Evolutionary conservation across 1,140 invertebrate genomes (phyloP), one percentile per base, ranked within the genome.

Genomic region (Temnothorax nylanderi): DNA sequence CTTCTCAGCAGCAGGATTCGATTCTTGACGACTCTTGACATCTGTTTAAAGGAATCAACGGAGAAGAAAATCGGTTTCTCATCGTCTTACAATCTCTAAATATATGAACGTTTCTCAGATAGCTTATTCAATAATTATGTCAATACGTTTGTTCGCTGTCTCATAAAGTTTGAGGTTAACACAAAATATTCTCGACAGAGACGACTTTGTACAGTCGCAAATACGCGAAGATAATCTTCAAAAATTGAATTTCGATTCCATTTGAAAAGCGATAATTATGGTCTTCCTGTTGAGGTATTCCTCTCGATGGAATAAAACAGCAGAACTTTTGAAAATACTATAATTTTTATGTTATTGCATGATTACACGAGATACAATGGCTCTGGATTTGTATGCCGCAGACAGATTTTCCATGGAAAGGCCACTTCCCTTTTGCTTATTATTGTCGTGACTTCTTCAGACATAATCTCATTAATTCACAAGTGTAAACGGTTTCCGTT

Each of bases 101-200:
- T 26, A n/a, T 54, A 41, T 8, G 10, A 37, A 60, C 37, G 56
- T 76, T 60, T 76, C n/a, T 13, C 34, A 13, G 4, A n/a, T 34
- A 5, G 34, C 37, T 60, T 76, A 76, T n/a, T 62, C 75, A 41
- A 62, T 77, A 77, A 77, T 62, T 60, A 56, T 18, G 37, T 58
- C 54, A 26, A 58, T 72, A 72, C 51, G 51, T 56, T 74, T 74
- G 49, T 54, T 72, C 47, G 18, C 26, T 72, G 37, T 37, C 64
- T 67, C 64, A 44, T 67, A 44, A 67, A 76, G 21, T 62, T 62
- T 47, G 4, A 76, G 21, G 7, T 60, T 62, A 32, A 76, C 34
- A 16, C 16, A 60, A 77, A 56, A 47, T 62, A 47, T 16, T 77
- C 56, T 62, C 16, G 54, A 60, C 37, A 60, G 37, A 37, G 18